phyloP scores from a whole-genome alignment of 2,797 vertebrate genomes.

The Valencia hispanica region DNA sequence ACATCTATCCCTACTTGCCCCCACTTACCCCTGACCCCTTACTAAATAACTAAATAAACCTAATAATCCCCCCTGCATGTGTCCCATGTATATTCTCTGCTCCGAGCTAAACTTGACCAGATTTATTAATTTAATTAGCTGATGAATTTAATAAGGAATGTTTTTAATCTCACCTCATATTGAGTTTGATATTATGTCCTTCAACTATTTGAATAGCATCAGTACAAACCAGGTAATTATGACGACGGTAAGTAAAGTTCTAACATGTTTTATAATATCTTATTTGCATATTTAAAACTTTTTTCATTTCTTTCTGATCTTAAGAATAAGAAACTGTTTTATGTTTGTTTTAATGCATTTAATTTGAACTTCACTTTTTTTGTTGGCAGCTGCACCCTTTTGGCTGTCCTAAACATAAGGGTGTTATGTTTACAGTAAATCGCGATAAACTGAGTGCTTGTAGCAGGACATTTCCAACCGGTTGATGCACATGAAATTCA shows the following conservation, averaged over 20 bases:
- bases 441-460: neutral
- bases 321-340: neutral
- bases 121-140: conserved; percentile 31
- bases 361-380: neutral
- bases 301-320: neutral
- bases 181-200: conserved; percentile 12
- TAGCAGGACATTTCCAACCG: conserved; percentile 6
- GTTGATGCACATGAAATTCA: conserved; percentile 2
- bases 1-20: conserved; percentile 11
- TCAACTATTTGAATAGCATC: neutral
- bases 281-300: neutral
- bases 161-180: conserved; percentile 13
- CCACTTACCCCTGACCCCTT: too few species aligned
- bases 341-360: neutral
- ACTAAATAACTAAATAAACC: conserved; percentile 56
- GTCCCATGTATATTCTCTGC: conserved; percentile 35
- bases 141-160: conserved; percentile 17
- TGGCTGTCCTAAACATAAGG: neutral
- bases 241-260: conserved; percentile 63
- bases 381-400: neutral
- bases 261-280: neutral
- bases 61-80: conserved; percentile 75
- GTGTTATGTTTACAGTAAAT: conserved; percentile 15
- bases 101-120: conserved; percentile 31
- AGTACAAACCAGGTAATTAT: conserved; percentile 17